Percentiles rank a stretch among this genome's conserved stretches.
These are phyloP conservation scores for Halichondria panicea DNA, from an alignment of 37 sponge, comb jelly and placozoan species.

Conservation along the genomic window DNA sequence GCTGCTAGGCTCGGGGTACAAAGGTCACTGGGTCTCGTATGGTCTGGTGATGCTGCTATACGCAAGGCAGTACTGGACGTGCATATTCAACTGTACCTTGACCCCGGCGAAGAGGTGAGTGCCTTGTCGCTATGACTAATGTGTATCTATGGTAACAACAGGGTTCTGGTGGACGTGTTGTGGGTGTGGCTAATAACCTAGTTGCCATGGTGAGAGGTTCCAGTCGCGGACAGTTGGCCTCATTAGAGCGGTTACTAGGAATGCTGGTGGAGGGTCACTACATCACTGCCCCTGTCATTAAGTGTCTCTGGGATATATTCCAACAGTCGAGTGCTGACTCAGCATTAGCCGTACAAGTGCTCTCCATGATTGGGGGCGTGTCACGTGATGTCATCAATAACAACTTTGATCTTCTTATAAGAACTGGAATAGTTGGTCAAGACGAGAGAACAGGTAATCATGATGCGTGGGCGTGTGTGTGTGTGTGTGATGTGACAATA, in stretches of 20 bases:
- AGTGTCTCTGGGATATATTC: constrained; percentile 54
- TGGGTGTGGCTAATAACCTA: constrained; percentile 16
- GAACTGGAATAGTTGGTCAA: too few species aligned
- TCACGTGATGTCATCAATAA: constrained; percentile 11
- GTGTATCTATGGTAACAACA: background rate
- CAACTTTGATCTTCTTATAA: constrained; percentile 34
- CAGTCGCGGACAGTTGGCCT: constrained; percentile 65
- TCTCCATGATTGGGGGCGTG: constrained; percentile 44
- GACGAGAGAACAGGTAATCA: too few species aligned
- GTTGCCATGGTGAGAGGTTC: too few species aligned
- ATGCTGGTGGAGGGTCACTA: constrained; percentile 43
- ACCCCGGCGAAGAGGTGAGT: constrained; percentile 1
- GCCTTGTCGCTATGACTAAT: background rate
- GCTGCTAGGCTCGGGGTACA: constrained; percentile 54
- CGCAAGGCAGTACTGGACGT: constrained; percentile 51
- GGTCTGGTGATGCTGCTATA: constrained; percentile 71
- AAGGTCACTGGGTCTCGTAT: constrained; percentile 79
- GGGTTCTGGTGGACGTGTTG: background rate
- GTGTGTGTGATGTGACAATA: too few species aligned
- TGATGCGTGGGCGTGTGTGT: too few species aligned
- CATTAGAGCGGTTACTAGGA: constrained; percentile 73
- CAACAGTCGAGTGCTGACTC: constrained; percentile 14
- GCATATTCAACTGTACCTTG: constrained; percentile 80
- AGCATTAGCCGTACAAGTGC: constrained; percentile 25
- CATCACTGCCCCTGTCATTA: constrained; percentile 48